phyloP scores from a whole-genome alignment of 1,140 invertebrate species.

The Aphis gossypii region DNA sequence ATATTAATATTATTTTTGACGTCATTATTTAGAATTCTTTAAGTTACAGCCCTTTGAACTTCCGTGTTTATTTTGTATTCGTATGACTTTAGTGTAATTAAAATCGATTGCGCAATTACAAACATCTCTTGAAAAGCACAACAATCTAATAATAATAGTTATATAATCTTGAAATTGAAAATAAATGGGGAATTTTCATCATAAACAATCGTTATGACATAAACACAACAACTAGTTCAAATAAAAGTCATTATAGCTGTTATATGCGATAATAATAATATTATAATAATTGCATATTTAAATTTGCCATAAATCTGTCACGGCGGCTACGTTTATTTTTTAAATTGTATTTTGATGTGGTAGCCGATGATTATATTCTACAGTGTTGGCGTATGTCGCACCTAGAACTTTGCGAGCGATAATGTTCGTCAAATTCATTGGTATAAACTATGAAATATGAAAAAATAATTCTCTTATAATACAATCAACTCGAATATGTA shows the following conservation, averaged over 20 bases:
- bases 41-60: not conserved
- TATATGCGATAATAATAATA: not conserved
- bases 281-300: constrained; percentile 4
- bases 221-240: not conserved
- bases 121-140: not conserved
- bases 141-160: not conserved
- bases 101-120: not conserved
- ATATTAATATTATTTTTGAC: too few relatives aligned
- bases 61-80: too few relatives aligned
- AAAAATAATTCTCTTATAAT: not conserved
- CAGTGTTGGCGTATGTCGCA: not conserved
- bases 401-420: not conserved
- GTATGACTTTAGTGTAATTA: not conserved
- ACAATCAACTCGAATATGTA: not conserved
- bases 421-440: not conserved
- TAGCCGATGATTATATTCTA: not conserved
- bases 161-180: not conserved
- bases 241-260: not conserved
- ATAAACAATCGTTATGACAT: not conserved
- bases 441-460: not conserved
- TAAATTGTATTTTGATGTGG: not conserved
- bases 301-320: not conserved
- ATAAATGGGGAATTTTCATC: not conserved
- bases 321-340: not conserved
- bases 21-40: not conserved